Evolutionary conservation across 2,888 invertebrate species (phyloP).

Genomic region (Drosophila pullipes): DNA sequence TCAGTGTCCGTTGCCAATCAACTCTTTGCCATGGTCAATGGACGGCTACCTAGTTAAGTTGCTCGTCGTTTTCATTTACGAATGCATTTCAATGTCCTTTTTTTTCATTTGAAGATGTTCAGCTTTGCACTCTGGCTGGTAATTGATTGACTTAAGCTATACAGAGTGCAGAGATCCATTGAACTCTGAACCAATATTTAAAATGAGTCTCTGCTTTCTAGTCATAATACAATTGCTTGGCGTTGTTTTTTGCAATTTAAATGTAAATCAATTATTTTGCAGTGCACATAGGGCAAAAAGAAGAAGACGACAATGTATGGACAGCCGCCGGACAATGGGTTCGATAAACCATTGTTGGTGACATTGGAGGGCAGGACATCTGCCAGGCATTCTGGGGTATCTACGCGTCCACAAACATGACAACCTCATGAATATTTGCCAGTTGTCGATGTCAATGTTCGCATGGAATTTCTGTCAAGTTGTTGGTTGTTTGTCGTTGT

Average conservation of each 20-base stretch:
- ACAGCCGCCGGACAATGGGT: constrained; percentile 11
- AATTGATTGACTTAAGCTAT: constrained; percentile 1
- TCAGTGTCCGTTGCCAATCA: constrained; percentile 16
- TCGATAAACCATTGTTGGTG: constrained; percentile 1
- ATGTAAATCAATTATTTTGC: constrained; percentile 72
- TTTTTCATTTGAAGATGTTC: constrained; percentile 20
- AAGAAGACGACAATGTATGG: constrained; percentile 25
- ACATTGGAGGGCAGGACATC: constrained; percentile 1
- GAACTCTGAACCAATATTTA: constrained; percentile 33
- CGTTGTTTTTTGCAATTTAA: constrained; percentile 52
- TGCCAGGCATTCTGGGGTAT: constrained; percentile 21
- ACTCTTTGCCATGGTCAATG: constrained; percentile 24
- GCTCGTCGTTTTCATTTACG: not conserved
- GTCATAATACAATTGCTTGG: constrained; percentile 45
- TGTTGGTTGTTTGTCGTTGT: constrained; percentile 26
- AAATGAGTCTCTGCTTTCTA: constrained; percentile 2
- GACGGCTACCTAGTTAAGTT: constrained; percentile 9
- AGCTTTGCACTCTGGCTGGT: constrained; percentile 1
- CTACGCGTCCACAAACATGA: constrained; percentile 57
- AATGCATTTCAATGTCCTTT: constrained; percentile 37
- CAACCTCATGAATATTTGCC: constrained; percentile 78
- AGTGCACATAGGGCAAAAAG: constrained; percentile 20
- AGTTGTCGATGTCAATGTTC: constrained; percentile 52
- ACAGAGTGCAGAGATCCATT: constrained; percentile 19
- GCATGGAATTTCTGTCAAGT: constrained; percentile 51